Conservation (phyloP, 2,888 invertebrate species). For the Cataglyphis altisquamis region DNA sequence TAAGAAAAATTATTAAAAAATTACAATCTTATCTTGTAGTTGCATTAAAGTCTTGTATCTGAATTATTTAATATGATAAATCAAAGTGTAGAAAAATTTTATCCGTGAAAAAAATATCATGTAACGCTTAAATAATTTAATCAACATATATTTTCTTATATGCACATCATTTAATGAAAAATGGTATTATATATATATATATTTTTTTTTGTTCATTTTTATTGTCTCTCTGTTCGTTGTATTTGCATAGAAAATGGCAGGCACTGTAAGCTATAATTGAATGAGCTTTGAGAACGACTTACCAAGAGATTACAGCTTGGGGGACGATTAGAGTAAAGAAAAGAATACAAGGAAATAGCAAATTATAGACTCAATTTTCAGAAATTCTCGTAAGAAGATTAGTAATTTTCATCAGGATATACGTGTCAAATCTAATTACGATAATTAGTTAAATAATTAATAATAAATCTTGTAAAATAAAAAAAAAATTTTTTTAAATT, state of each 20-base stretch:
- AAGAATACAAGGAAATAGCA: constrained; percentile 29
- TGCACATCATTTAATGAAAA: neutral
- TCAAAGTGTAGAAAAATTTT: neutral
- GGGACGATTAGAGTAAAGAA: constrained; percentile 20
- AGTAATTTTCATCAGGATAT: constrained; percentile 16
- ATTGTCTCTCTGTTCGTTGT: neutral
- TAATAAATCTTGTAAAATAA: neutral
- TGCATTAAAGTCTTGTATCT: neutral
- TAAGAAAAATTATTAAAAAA: neutral
- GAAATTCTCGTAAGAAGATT: neutral
- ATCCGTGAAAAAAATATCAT: neutral
- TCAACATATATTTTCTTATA: neutral
- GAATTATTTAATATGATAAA: neutral
- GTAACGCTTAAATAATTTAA: neutral
- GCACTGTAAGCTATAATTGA: constrained; percentile 11
- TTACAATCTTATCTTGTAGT: neutral
- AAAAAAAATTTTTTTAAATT: neutral
- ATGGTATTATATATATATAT: neutral
- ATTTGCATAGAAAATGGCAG: constrained; percentile 41
- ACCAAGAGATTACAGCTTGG: constrained; percentile 36
- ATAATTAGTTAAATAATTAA: neutral
- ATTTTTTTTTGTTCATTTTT: neutral
- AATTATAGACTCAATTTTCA: constrained; percentile 41
- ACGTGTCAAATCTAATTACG: neutral
- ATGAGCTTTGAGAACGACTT: constrained; percentile 22